phyloP scores from a whole-genome alignment of 2,797 vertebrate species.

The Pantherophis vulpinus region DNA sequence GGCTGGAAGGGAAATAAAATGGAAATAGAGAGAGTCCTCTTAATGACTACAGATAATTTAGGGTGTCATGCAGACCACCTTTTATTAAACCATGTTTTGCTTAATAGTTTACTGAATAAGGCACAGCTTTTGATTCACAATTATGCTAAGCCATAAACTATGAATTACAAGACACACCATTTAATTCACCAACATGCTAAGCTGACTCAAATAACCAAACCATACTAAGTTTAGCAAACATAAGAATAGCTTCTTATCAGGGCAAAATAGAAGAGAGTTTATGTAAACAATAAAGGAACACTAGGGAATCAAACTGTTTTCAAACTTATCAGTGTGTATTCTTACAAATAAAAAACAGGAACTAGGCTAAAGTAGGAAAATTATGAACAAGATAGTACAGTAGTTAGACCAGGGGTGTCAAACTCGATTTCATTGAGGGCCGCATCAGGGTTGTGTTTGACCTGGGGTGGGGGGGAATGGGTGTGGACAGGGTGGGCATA shows the following conservation, averaged over 20 bases:
- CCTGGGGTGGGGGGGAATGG: too few species aligned
- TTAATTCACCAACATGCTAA: neutral
- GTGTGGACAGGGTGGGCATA: too few species aligned
- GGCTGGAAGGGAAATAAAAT: neutral
- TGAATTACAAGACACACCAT: neutral
- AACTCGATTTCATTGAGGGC: too few species aligned
- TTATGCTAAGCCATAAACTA: neutral
- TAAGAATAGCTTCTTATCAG: fast-evolving
- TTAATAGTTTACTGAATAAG: neutral
- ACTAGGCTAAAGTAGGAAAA: neutral
- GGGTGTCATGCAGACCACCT: neutral
- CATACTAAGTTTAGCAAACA: neutral
- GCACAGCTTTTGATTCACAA: neutral
- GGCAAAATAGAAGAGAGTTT: neutral
- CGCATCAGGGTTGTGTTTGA: too few species aligned
- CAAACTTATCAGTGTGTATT: neutral
- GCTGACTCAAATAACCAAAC: neutral
- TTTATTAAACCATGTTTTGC: neutral
- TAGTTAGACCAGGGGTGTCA: neutral
- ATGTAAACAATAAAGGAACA: neutral
- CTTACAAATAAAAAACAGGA: neutral
- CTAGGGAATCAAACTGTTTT: fast-evolving
- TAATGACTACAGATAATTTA: neutral
- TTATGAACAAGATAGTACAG: neutral
- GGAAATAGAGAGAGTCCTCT: neutral